phyloP scores from a whole-genome alignment of 1,140 invertebrate species.

The Pseudomyrmex gracilis region DNA sequence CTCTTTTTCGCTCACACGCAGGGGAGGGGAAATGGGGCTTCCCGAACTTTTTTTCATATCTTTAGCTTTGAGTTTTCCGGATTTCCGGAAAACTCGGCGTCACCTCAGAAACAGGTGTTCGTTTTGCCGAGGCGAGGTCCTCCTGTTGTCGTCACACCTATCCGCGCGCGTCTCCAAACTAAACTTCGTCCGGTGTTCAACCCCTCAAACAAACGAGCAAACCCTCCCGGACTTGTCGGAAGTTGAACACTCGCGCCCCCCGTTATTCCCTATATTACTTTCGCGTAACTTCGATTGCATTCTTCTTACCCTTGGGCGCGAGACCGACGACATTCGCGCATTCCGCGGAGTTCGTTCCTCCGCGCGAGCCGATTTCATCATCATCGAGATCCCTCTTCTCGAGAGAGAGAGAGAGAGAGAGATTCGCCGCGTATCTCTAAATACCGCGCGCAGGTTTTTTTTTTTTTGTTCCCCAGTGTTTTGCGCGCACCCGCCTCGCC shows the following conservation, averaged over 20 bases:
- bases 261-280: constrained; percentile 30
- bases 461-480: too few relatives aligned
- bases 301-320: background rate
- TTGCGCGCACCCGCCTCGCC: background rate
- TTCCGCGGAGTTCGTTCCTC: background rate
- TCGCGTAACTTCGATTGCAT: constrained; percentile 37
- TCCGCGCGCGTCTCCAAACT: background rate
- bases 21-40: background rate
- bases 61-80: constrained; percentile 10
- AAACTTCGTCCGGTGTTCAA: constrained; percentile 22
- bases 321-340: background rate
- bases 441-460: background rate
- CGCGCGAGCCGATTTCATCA: constrained; percentile 1
- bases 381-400: background rate
- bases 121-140: background rate
- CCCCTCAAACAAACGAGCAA: constrained; percentile 11
- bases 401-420: too few relatives aligned
- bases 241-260: constrained; percentile 24
- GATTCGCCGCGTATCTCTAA: background rate
- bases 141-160: background rate
- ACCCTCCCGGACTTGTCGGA: background rate
- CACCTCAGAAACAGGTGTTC: constrained; percentile 22
- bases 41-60: constrained; percentile 37
- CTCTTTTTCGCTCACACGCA: background rate
- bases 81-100: background rate